Evolutionary conservation across 2,797 vertebrate species (phyloP), one percentile per base, ranked within the genome.

Genomic region (Darevskia mixta): DNA sequence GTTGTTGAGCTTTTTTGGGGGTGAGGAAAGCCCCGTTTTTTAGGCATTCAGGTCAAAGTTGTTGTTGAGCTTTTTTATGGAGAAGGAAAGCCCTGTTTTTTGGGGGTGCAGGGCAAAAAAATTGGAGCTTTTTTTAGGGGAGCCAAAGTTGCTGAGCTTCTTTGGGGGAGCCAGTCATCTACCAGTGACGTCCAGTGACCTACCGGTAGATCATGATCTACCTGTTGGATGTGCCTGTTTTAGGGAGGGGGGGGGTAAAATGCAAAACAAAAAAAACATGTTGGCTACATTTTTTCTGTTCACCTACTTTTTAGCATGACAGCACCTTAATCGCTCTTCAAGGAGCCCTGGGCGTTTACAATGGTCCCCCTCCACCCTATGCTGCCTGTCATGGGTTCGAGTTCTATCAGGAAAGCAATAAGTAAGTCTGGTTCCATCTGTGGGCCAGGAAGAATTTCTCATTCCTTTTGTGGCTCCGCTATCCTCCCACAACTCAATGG

Each of bases 321-420:
- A 98, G 97, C 64, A 98, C 98, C 73, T 95, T 98, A 95, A 97
- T 98, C 95, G 98, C 97, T 83, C 96, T 98, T 80, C 97, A 97
- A 94, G 98, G 97, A 8, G 97, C 97, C 83, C 96, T 97, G 89
- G 96, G 97, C n/a, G 92, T 98, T 77, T 98, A 97, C 72, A 97
- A 97, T 1, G 97, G 97, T 67, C 95, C 96, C 25, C 97, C 97
- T 29, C 97, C 98, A 2, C 97, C 98, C 0, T 98, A 98, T 0
- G 97, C 98, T 6, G 97, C 98, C 95, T 98, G 98, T 95, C 97
- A 98, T 0, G 97, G 98, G 89, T 98, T 98, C 73, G 98, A 98
- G 93, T 98, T 98, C 95, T 97, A 97, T 95, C 95, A 88, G 92
- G 96, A 97, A 94, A 94, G 92, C 91, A 94, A 91, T 95, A 96